Conservation (phyloP, 2,888 invertebrate genomes). For the Leptothorax acervorum region DNA sequence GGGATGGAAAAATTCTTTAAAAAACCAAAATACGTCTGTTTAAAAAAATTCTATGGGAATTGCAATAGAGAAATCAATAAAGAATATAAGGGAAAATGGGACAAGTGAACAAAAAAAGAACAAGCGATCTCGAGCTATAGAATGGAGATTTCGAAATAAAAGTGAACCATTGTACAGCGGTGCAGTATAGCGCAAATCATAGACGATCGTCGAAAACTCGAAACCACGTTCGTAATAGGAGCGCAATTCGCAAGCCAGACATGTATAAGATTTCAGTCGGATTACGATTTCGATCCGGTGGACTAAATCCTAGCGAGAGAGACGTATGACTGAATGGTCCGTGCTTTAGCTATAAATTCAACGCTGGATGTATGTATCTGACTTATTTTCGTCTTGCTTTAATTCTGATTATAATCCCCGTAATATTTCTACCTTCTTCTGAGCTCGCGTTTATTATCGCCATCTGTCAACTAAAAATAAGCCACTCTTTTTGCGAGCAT, state of each 20-base stretch:
- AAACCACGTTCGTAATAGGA: conserved; percentile 24
- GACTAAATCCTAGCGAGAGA: background rate
- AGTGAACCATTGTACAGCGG: conserved; percentile 37
- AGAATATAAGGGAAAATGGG: conserved; percentile 42
- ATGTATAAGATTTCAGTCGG: conserved; percentile 24
- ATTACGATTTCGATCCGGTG: conserved; percentile 12
- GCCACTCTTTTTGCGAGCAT: background rate
- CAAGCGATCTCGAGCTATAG: conserved; percentile 15
- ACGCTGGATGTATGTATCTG: background rate
- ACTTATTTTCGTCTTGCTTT: background rate
- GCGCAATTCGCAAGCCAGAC: conserved; percentile 31
- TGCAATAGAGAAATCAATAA: conserved; percentile 45
- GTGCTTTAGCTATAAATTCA: background rate
- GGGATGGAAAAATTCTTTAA: conserved; percentile 10
- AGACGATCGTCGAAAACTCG: conserved; percentile 33
- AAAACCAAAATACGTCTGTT: conserved; percentile 1
- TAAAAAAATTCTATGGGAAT: conserved; percentile 46
- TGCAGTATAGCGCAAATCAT: conserved; percentile 46
- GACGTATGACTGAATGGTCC: background rate
- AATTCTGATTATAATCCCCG: conserved; percentile 1
- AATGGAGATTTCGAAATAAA: conserved; percentile 45
- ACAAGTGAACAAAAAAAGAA: conserved; percentile 25
- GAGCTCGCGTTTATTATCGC: background rate
- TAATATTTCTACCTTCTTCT: background rate
- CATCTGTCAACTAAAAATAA: background rate